Conservation (phyloP, 2,113 vertebrate genomes). For the Pseudopodoces humilis region DNA sequence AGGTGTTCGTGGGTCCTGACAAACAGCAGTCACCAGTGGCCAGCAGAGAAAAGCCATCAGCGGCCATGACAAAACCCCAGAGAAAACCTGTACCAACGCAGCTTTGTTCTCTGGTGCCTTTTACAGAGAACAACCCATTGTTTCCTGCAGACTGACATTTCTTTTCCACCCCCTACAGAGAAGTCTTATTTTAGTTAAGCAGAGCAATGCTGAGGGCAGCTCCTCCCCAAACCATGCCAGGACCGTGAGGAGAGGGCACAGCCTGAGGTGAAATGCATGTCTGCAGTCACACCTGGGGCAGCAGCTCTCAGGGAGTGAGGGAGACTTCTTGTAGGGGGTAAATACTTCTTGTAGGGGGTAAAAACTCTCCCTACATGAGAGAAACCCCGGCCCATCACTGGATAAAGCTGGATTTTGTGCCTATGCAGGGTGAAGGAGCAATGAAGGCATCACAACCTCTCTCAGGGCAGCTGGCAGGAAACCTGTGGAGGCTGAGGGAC, state of each 20-base stretch:
- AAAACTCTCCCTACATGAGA: neutral
- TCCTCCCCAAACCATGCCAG: accelerated
- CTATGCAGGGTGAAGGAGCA: neutral
- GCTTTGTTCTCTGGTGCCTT: neutral
- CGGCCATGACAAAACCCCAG: neutral
- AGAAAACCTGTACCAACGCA: neutral
- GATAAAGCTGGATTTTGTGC: neutral
- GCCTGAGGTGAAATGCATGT: neutral
- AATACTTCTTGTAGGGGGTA: neutral
- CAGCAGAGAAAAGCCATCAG: neutral
- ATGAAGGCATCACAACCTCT: neutral
- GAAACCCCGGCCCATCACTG: neutral
- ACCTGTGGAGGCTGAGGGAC: neutral
- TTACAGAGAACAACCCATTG: neutral
- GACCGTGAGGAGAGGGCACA: accelerated
- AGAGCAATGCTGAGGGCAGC: neutral
- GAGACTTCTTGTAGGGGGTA: neutral
- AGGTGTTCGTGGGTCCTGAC: neutral
- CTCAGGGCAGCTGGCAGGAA: neutral
- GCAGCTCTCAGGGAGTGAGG: neutral
- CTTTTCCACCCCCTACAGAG: neutral
- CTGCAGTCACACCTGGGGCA: neutral
- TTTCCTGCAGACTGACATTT: neutral
- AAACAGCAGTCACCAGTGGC: neutral
- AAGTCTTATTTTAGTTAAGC: neutral